Percentiles rank a stretch among this genome's conserved stretches.
These are phyloP conservation scores for Empis stercorea DNA, from an alignment of 2,888 invertebrate genomes.

Conservation along the genomic window DNA sequence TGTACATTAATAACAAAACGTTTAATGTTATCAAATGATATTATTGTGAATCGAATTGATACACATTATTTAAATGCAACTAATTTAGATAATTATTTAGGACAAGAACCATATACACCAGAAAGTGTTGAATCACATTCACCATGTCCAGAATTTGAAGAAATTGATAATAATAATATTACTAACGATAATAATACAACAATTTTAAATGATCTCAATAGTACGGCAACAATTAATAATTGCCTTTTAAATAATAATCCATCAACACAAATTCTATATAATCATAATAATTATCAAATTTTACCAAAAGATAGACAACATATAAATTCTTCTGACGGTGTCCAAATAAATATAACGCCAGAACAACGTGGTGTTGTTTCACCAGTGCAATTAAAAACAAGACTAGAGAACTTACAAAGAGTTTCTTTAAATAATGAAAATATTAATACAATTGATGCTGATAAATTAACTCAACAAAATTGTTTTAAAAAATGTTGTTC, in stretches of 20 bases:
- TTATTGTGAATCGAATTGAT: constrained; percentile 44
- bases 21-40: constrained; percentile 27
- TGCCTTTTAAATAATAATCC: background rate
- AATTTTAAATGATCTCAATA: constrained; percentile 6
- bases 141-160: constrained; percentile 41
- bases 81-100: constrained; percentile 6
- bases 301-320: background rate
- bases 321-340: background rate
- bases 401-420: constrained; percentile 39
- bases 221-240: background rate
- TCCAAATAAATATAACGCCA: background rate
- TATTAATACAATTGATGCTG: constrained; percentile 13
- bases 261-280: background rate
- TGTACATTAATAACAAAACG: constrained; percentile 29
- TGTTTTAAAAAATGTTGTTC: constrained; percentile 1
- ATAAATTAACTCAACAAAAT: background rate
- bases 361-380: constrained; percentile 39
- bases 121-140: constrained; percentile 68
- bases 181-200: constrained; percentile 8
- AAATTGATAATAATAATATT: background rate
- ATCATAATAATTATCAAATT: background rate
- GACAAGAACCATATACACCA: constrained; percentile 62
- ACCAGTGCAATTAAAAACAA: constrained; percentile 48
- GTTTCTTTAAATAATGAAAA: constrained; percentile 19
- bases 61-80: constrained; percentile 35